phyloP scores from a whole-genome alignment of 1,140 invertebrate genomes.

The Papilio dardanus region DNA sequence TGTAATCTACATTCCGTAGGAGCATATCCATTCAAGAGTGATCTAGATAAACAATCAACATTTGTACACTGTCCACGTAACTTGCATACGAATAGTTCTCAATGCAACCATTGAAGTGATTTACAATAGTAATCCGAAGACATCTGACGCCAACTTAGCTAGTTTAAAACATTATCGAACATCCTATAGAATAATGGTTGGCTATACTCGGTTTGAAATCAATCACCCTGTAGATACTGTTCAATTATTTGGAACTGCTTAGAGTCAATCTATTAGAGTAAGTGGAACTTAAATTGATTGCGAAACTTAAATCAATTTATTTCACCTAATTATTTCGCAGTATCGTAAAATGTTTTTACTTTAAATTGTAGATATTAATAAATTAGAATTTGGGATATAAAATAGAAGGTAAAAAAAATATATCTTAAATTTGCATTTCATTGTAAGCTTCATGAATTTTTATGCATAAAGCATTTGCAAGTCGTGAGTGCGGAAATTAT shows the following conservation, averaged over 20 bases:
- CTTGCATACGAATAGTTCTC: not conserved
- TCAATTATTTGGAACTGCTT: too few relatives aligned
- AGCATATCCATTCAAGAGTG: not conserved
- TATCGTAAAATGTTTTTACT: too few relatives aligned
- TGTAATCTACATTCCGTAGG: not conserved
- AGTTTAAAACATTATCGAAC: too few relatives aligned
- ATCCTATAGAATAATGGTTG: too few relatives aligned
- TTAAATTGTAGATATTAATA: not conserved
- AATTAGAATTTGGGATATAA: not conserved
- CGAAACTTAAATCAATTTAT: too few relatives aligned
- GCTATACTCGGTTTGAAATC: too few relatives aligned
- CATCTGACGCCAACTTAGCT: too few relatives aligned
- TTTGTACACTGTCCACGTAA: not conserved
- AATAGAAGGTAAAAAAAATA: not conserved
- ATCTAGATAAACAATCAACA: not conserved
- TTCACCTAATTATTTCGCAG: too few relatives aligned
- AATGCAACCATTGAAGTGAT: not conserved
- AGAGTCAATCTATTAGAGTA: too few relatives aligned
- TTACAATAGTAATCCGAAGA: too few relatives aligned
- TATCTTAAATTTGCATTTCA: not conserved
- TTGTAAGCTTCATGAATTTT: conserved; percentile 19
- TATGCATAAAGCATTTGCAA: conserved; percentile 23
- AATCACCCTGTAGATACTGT: too few relatives aligned
- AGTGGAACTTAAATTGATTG: too few relatives aligned
- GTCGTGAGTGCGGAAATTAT: conserved; percentile 10